phyloP scores from a whole-genome alignment of 2,113 vertebrate species.

The Nansenia antarctica region DNA sequence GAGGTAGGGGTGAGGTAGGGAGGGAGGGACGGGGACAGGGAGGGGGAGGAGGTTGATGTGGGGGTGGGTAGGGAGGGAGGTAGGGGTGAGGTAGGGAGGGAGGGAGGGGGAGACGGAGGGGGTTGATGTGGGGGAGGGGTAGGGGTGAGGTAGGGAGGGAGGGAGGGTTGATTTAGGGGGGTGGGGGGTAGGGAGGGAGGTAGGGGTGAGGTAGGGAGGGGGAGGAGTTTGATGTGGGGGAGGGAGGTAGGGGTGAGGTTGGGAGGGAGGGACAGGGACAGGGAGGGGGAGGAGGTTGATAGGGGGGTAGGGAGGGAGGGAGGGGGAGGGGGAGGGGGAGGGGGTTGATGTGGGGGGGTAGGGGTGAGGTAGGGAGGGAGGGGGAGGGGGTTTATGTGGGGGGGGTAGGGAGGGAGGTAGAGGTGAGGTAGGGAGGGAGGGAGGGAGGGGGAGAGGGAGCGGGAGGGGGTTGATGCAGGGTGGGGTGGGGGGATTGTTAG shows the following conservation, averaged over 20 bases:
- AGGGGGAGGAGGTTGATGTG: constrained; percentile 19
- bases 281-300: no score
- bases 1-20: background rate
- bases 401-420: background rate
- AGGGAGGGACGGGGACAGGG: no score
- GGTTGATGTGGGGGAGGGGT: no score
- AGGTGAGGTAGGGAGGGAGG: no score
- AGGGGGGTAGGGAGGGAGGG: constrained; percentile 15
- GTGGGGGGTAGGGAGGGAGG: background rate
- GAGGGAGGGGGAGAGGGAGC: background rate
- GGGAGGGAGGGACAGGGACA: constrained; percentile 33
- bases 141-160: no score
- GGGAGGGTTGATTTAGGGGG: no score
- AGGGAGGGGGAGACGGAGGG: background rate
- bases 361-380: constrained; percentile 1
- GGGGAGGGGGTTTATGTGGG: constrained; percentile 4
- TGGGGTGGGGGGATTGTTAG: background rate
- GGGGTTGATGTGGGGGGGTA: background rate
- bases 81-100: background rate
- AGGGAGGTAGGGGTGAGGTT: constrained; percentile 5
- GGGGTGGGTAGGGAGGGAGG: background rate
- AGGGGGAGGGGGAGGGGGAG: background rate
- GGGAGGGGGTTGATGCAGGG: background rate
- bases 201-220: background rate
- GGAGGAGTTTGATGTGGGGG: background rate